Conservation (phyloP, 2,113 vertebrate species). For the Pseudolaguvia tuberculata region DNA sequence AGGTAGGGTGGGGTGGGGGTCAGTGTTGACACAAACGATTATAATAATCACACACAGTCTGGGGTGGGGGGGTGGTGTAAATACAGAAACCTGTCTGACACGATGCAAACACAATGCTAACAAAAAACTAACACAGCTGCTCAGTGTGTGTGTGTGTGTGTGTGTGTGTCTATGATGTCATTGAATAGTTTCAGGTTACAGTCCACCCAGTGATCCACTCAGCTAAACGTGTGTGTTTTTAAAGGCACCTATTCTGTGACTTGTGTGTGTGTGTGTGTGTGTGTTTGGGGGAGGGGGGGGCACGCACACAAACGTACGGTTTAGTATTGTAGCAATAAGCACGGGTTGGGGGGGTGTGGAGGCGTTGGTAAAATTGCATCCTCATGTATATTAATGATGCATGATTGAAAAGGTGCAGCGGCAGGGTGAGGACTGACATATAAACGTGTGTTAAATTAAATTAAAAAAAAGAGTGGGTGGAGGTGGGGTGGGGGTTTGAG, state of each 20-base stretch:
- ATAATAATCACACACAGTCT: neutral
- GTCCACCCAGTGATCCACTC: conserved; percentile 18
- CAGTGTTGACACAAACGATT: neutral
- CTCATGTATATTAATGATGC: conserved; percentile 1
- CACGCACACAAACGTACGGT: neutral
- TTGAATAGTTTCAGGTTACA: conserved; percentile 33
- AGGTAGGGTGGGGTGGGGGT: neutral
- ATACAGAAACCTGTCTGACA: conserved; percentile 3
- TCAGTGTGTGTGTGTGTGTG: conserved; percentile 14
- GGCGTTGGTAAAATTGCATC: neutral
- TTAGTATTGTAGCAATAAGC: neutral
- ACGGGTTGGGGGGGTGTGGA: neutral
- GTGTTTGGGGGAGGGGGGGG: too few relatives aligned
- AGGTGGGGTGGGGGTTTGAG: neutral
- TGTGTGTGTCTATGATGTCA: conserved; percentile 21
- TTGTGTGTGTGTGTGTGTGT: neutral
- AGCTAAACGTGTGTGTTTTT: neutral
- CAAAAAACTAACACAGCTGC: neutral
- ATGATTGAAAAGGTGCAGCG: neutral
- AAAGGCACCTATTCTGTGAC: neutral
- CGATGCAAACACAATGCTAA: neutral
- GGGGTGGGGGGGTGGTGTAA: neutral
- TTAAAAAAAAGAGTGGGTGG: neutral
- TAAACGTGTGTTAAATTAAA: conserved; percentile 34
- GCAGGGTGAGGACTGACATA: neutral